Evolutionary conservation across 2,113 vertebrate genomes (phyloP).

Genomic region (Agapornis roseicollis): DNA sequence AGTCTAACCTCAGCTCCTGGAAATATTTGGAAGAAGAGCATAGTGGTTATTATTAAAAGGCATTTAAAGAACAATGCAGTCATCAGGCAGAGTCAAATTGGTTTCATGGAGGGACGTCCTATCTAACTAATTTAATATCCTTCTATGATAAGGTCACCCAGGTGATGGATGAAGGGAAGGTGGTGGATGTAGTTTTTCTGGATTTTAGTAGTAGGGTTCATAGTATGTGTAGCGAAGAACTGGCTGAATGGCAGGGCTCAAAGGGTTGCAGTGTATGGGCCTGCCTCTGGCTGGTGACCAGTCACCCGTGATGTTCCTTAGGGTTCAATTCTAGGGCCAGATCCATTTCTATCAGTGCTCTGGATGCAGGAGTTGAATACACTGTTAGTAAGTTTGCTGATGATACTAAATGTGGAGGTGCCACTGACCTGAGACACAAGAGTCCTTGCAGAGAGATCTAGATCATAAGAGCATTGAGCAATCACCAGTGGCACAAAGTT

Average conservation of each 20-base stretch:
- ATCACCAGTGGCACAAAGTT: neutral
- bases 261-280: neutral
- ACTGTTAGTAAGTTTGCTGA: neutral
- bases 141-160: neutral
- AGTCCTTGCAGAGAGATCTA: neutral
- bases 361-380: neutral
- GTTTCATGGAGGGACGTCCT: neutral
- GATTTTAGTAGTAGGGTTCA: neutral
- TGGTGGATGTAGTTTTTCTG: neutral
- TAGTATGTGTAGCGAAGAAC: neutral
- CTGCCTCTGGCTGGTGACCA: neutral
- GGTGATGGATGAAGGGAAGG: neutral
- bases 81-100: neutral
- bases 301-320: neutral
- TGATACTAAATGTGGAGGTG: neutral
- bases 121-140: neutral
- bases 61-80: neutral
- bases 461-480: neutral
- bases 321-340: neutral
- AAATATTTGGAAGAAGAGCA: neutral
- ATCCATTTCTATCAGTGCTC: neutral
- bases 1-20: neutral
- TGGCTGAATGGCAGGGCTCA: neutral
- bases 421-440: neutral
- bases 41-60: neutral